A percentile compares a stretch with the other conserved stretches of the same genome.
Evolutionary conservation across 2,888 invertebrate genomes (phyloP).

Genomic region (Heteromurus nitidus): DNA sequence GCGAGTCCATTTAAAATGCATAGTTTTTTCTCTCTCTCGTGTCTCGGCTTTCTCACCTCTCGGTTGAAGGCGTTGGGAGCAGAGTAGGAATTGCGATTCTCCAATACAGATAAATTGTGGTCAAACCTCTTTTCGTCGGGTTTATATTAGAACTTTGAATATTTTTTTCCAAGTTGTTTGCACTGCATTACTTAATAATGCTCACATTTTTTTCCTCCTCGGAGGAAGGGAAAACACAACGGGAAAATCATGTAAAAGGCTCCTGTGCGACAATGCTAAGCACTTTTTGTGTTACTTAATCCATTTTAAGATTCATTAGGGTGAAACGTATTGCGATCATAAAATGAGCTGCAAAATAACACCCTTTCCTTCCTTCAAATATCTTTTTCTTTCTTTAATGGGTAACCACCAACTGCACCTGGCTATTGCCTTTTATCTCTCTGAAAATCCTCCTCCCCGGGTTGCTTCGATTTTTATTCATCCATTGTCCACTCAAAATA

Average conservation of each 20-base stretch:
- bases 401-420: too few relatives aligned
- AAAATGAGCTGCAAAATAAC: slow-evolving; percentile 14
- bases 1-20: slow-evolving; percentile 28
- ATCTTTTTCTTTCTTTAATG: too few relatives aligned
- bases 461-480: too few relatives aligned
- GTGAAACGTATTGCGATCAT: not conserved
- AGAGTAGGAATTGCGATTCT: not conserved
- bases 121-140: slow-evolving; percentile 37
- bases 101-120: slow-evolving; percentile 17
- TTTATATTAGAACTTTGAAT: too few relatives aligned
- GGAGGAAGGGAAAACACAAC: slow-evolving; percentile 11
- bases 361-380: not conserved
- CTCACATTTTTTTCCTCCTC: not conserved
- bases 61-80: not conserved
- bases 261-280: not conserved
- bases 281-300: too few relatives aligned
- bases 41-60: not conserved
- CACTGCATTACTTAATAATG: not conserved
- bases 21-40: not conserved
- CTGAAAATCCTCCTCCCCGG: too few relatives aligned
- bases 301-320: not conserved
- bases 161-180: too few relatives aligned
- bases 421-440: too few relatives aligned
- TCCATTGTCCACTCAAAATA: too few relatives aligned
- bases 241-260: slow-evolving; percentile 36